Evolutionary conservation across 2,888 invertebrate genomes (phyloP).

Genomic region (Dioctria rufipes): DNA sequence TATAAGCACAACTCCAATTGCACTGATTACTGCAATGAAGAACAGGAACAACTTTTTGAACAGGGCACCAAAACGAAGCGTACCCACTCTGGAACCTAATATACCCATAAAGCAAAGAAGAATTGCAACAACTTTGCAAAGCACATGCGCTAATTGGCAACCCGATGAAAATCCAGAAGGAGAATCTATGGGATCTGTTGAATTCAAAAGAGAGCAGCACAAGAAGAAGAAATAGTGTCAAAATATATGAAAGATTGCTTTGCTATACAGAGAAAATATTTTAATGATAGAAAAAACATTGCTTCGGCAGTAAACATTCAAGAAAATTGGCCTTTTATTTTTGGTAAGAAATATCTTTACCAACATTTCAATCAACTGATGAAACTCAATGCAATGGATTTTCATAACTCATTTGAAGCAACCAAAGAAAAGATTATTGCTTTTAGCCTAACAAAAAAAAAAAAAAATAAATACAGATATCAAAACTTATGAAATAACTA

Average conservation of each 20-base stretch:
- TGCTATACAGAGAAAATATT: neutral
- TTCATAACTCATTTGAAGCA: neutral
- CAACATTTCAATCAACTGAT: slow-evolving; percentile 8
- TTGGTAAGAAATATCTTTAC: neutral
- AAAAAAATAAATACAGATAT: no score
- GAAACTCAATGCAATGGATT: neutral
- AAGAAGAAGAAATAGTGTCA: neutral
- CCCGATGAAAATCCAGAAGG: neutral
- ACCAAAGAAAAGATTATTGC: neutral
- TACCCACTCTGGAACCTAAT: neutral
- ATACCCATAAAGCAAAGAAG: neutral
- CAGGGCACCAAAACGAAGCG: slow-evolving; percentile 2
- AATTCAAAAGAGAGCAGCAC: neutral
- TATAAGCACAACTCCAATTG: slow-evolving; percentile 25
- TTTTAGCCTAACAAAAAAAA: no score
- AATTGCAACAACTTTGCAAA: neutral
- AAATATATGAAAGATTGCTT: slow-evolving; percentile 19
- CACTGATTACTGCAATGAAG: slow-evolving; percentile 51
- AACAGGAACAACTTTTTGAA: slow-evolving; percentile 57
- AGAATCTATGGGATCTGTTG: fast-evolving
- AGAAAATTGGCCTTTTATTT: neutral
- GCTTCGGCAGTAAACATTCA: neutral
- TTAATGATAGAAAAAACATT: neutral
- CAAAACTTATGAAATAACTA: no score
- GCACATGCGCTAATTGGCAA: neutral